A percentile compares a stretch with the other conserved stretches of the same genome.
phyloP scores from a whole-genome alignment of 2,888 invertebrate genomes.

The Amphipyra tragopoginis region DNA sequence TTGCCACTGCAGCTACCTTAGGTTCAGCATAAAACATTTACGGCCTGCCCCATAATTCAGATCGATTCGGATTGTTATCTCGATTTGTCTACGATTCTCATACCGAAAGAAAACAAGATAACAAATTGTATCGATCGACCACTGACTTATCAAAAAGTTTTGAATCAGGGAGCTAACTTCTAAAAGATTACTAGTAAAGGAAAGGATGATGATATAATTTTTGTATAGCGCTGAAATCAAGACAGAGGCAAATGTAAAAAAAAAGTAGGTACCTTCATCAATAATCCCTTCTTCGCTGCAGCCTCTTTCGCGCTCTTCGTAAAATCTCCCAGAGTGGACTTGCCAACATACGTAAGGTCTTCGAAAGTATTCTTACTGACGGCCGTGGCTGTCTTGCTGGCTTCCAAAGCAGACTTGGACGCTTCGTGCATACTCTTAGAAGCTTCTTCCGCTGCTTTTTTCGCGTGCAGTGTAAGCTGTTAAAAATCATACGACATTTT shows the following conservation, averaged over 20 bases:
- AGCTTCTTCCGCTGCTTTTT: slow-evolving; percentile 95
- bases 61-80: no score
- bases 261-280: slow-evolving; percentile 90
- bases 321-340: slow-evolving; percentile 96
- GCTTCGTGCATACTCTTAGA: slow-evolving; percentile 95
- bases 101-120: no score
- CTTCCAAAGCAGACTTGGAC: slow-evolving; percentile 95
- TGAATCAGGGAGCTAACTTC: no score
- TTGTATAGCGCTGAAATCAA: no score
- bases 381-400: slow-evolving; percentile 96
- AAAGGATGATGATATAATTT: no score
- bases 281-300: slow-evolving; percentile 95
- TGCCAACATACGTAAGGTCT: slow-evolving; percentile 96
- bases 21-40: no score
- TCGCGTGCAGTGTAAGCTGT: slow-evolving; percentile 95
- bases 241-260: not conserved
- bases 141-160: no score
- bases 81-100: no score
- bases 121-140: no score
- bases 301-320: slow-evolving; percentile 97
- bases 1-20: no score
- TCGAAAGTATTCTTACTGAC: slow-evolving; percentile 96
- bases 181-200: no score
- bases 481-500: slow-evolving; percentile 18
- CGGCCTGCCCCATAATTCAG: no score